Percentiles rank a stretch among this genome's conserved stretches.
Evolutionary conservation across 2,113 vertebrate genomes (phyloP).

Genomic region (Gallinago jamesoni): DNA sequence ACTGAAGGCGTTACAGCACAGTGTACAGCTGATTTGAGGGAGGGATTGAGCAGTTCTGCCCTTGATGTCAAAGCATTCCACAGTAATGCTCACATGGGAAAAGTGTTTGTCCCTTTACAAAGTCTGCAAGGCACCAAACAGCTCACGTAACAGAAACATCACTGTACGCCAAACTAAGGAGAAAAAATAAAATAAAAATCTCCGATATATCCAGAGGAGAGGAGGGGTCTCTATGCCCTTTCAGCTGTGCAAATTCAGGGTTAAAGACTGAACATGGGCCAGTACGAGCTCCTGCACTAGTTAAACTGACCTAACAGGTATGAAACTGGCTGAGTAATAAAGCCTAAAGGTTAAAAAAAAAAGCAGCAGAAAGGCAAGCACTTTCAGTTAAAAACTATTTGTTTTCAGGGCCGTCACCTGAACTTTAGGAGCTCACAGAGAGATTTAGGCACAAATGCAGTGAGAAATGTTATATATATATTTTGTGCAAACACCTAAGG

Average conservation of each 20-base stretch:
- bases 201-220: background rate
- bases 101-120: background rate
- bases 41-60: background rate
- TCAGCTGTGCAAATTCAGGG: background rate
- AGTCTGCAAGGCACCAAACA: background rate
- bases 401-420: background rate
- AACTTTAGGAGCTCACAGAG: background rate
- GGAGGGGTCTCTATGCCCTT: background rate
- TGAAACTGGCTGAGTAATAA: background rate
- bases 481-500: background rate
- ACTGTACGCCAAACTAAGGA: background rate
- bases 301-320: background rate
- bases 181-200: background rate
- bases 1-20: background rate
- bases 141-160: background rate
- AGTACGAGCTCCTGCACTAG: background rate
- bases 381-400: background rate
- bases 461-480: background rate
- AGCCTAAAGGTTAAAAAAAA: background rate
- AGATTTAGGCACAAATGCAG: background rate
- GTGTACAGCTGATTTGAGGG: background rate
- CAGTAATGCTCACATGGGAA: background rate
- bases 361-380: background rate
- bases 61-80: background rate
- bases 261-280: accelerated